phyloP scores from a whole-genome alignment of 37 sponge, comb jelly and placozoan genomes.

The Amphimedon queenslandica region DNA sequence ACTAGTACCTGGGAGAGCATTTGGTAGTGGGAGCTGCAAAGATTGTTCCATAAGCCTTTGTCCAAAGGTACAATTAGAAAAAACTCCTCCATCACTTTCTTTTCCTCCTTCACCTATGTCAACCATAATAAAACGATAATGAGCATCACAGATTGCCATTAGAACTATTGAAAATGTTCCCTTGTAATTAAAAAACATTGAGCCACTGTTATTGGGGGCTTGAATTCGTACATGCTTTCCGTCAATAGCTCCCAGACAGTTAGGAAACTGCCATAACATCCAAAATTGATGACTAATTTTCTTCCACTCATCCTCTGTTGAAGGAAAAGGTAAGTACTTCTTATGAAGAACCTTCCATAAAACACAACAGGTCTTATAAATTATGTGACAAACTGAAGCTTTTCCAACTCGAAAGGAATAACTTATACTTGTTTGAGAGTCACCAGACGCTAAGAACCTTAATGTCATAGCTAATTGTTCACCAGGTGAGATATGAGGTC shows the following conservation, averaged over 20 bases:
- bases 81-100: slow-evolving; percentile 44
- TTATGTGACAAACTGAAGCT: neutral
- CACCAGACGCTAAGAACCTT: neutral
- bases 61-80: slow-evolving; percentile 37
- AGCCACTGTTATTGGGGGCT: slow-evolving; percentile 34
- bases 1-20: slow-evolving; percentile 1
- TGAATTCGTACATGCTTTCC: slow-evolving; percentile 48
- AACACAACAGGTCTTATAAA: slow-evolving; percentile 12
- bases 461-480: neutral
- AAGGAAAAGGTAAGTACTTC: neutral
- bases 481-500: neutral
- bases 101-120: slow-evolving; percentile 39
- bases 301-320: slow-evolving; percentile 21
- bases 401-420: neutral
- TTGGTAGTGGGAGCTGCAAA: slow-evolving; percentile 13
- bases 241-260: slow-evolving; percentile 27
- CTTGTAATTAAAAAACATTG: slow-evolving; percentile 40
- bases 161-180: slow-evolving; percentile 26
- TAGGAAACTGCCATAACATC: slow-evolving; percentile 37
- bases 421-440: neutral
- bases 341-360: slow-evolving; percentile 14
- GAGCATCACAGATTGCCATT: slow-evolving; percentile 30
- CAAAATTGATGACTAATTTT: slow-evolving; percentile 6
- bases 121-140: slow-evolving; percentile 19
- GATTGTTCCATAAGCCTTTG: slow-evolving; percentile 4